These are phyloP conservation scores for Psylliodes chrysocephalus DNA, from an alignment of 2,888 invertebrate species.

Conservation along the genomic window DNA sequence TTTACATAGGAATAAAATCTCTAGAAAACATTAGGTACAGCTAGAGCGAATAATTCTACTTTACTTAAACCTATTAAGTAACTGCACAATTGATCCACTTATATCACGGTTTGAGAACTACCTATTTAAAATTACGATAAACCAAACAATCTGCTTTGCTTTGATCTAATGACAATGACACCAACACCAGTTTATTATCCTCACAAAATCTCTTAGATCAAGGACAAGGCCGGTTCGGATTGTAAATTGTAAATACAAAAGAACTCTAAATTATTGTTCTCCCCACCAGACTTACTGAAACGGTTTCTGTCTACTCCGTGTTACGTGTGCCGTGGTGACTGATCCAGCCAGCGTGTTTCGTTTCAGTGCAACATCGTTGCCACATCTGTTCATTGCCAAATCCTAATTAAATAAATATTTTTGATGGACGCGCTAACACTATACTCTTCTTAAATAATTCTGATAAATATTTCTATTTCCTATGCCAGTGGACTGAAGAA, in stretches of 20 bases:
- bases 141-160: too few relatives aligned
- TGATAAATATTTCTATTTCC: too few relatives aligned
- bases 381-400: neutral
- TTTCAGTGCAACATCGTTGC: neutral
- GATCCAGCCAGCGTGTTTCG: neutral
- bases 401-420: too few relatives aligned
- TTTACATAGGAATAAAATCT: too few relatives aligned
- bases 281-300: neutral
- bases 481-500: too few relatives aligned
- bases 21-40: too few relatives aligned
- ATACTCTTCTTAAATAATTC: too few relatives aligned
- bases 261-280: neutral
- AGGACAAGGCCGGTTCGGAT: neutral
- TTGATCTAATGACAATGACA: too few relatives aligned
- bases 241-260: neutral
- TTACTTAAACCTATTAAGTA: neutral
- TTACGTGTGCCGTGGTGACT: neutral
- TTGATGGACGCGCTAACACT: too few relatives aligned
- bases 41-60: too few relatives aligned
- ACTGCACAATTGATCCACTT: neutral
- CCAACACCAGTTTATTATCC: neutral
- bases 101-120: neutral
- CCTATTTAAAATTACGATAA: neutral
- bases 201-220: neutral
- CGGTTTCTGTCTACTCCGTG: neutral